Conservation (phyloP, 2,797 vertebrate species). For the Staurois parvus region DNA sequence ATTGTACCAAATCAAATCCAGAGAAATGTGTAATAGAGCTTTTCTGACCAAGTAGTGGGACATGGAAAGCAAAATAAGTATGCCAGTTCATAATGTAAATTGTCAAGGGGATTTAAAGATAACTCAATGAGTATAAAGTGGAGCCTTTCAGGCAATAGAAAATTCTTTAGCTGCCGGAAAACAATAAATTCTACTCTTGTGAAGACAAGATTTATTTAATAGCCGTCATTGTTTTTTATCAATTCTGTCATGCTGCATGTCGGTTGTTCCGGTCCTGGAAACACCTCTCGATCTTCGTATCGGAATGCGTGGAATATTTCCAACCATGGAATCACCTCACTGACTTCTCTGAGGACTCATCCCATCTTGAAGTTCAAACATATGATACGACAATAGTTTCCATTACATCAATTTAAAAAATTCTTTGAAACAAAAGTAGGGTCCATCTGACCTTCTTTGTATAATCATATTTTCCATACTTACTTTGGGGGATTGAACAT, state of each 20-base stretch:
- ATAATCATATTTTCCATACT: conserved; percentile 54
- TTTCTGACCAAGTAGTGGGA: neutral
- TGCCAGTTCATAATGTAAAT: neutral
- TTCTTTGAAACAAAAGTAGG: conserved; percentile 52
- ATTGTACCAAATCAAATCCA: neutral
- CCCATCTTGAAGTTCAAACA: conserved; percentile 55
- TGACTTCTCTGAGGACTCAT: conserved; percentile 52
- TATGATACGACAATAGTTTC: conserved; percentile 59
- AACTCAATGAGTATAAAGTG: neutral
- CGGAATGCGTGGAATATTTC: conserved; percentile 46
- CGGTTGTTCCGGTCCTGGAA: conserved; percentile 28
- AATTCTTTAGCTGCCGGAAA: neutral
- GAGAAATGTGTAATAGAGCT: too few species aligned
- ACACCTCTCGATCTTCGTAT: conserved; percentile 32
- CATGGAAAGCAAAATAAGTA: neutral
- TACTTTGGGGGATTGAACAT: conserved; percentile 54
- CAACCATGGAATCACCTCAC: conserved; percentile 39
- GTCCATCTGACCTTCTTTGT: conserved; percentile 50
- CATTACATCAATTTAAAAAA: conserved; percentile 61
- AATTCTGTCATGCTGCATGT: neutral
- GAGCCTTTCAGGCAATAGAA: neutral
- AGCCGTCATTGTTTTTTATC: neutral
- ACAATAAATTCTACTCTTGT: neutral
- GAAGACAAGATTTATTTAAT: conserved; percentile 6
- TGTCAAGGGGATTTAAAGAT: neutral